A percentile compares a stretch with the other conserved stretches of the same genome.
These are phyloP conservation scores for Bothrops alternatus DNA, from an alignment of 2,797 vertebrate genomes.

Conservation along the genomic window DNA sequence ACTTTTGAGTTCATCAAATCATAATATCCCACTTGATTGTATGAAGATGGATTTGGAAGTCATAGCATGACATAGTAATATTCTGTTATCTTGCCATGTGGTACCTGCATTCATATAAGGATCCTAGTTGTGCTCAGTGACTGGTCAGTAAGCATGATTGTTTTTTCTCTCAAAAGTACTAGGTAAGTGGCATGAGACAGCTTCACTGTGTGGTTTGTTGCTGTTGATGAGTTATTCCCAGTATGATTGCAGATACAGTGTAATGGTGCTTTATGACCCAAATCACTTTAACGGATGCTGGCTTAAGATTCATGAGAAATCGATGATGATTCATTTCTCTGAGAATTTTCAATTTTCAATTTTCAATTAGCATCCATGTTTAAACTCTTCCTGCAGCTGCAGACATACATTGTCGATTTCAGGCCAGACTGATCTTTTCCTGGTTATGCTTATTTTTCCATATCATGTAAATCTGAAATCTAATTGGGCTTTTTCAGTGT, in stretches of 20 bases:
- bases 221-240: neutral
- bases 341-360: constrained; percentile 34
- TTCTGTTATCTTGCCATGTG: neutral
- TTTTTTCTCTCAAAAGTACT: neutral
- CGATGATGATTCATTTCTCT: constrained; percentile 19
- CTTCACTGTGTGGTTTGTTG: neutral
- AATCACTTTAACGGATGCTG: constrained; percentile 43
- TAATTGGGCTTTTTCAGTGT: constrained; percentile 51
- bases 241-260: neutral
- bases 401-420: constrained; percentile 46
- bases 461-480: constrained; percentile 39
- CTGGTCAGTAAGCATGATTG: neutral
- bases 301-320: neutral
- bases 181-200: neutral
- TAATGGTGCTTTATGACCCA: neutral
- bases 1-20: neutral
- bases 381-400: constrained; percentile 39
- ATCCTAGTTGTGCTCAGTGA: neutral
- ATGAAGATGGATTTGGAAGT: neutral
- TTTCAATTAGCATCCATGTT: constrained; percentile 49
- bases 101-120: neutral
- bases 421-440: constrained; percentile 34
- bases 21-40: neutral
- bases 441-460: constrained; percentile 5
- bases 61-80: neutral